Evolutionary conservation across 2,797 vertebrate species (phyloP).

Genomic region (Numenius phaeopus): DNA sequence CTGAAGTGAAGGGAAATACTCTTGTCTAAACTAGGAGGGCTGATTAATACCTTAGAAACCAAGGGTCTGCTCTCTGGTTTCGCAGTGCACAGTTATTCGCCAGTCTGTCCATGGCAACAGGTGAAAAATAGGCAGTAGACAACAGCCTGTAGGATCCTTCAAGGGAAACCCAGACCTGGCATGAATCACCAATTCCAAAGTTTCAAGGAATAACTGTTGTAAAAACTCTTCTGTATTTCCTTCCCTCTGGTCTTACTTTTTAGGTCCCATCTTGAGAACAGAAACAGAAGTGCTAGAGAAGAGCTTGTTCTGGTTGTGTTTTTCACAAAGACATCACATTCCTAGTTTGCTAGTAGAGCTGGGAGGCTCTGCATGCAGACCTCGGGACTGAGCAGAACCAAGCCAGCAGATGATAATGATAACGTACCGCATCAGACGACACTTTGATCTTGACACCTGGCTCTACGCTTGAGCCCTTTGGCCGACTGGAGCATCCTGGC

Average conservation of each 20-base stretch:
- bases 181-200: neutral
- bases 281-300: neutral
- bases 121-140: conserved; percentile 27
- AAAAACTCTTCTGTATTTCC: neutral
- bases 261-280: neutral
- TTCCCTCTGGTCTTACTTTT: neutral
- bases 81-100: neutral
- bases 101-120: conserved; percentile 25
- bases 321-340: neutral
- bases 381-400: neutral
- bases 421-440: fast-evolving
- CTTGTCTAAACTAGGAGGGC: neutral
- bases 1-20: conserved; percentile 33
- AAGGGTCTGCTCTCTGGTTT: neutral
- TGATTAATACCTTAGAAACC: conserved; percentile 50
- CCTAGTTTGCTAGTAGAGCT: neutral
- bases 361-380: neutral
- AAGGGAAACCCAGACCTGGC: neutral
- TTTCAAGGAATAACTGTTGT: neutral
- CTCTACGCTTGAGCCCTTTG: neutral
- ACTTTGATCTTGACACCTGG: conserved; percentile 28
- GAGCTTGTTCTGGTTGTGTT: neutral
- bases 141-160: neutral
- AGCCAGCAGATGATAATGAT: neutral
- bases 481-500: neutral